Base-by-base conservation (phyloP, 2,888 invertebrate species). In the Dasysyrphus albostriatus region DNA sequence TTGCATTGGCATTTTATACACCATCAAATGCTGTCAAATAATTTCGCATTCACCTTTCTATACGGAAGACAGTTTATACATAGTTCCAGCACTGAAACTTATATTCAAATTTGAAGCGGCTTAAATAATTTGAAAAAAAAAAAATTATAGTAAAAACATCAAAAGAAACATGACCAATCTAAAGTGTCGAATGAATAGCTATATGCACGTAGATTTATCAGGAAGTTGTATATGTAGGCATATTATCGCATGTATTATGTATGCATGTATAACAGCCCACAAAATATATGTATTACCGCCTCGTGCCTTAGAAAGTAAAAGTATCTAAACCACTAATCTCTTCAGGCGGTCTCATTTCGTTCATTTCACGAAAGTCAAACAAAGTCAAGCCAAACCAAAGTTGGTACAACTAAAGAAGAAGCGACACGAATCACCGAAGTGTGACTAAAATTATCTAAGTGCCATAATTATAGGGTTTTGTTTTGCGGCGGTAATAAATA, bases 381-480 rank as follows among this genome's bases (percentile, higher is more conserved):
- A 82, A 63, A 77, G 39, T 58, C 75, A 29, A 49, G 34, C 56
- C 16, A 74, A 65, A 47, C 19, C 51, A 2, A 44, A 49, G 37
- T 12, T 32, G 19, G 3, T 0, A 37, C 19, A 19, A 12, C 24
- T 59, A 54, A 37, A 42, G 69, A 78, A 87, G 85, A 83, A 82
- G 78, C 82, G 77, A 78, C 85, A 63, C 69, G 61, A 47, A 39
- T 16, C 83, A 80, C 9, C 83, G 42, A 83, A 73, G 78, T 83
- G 88, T 88, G 88, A 88, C 83, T 83, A 80, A 83, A 88, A 80
- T 76, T 88, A 83, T 69, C 83, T 83, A 88, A 88, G 83, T 73
- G 83, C 32, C 61, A 72, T 83, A 80, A 88, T 88, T 88, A 83
- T 65, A 88, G 83, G 88, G 79, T 76, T 76, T 87, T 76, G 49